Percentiles rank a stretch among this genome's conserved stretches.
phyloP scores from a whole-genome alignment of 2,797 vertebrate species.

The Allenopithecus nigroviridis region DNA sequence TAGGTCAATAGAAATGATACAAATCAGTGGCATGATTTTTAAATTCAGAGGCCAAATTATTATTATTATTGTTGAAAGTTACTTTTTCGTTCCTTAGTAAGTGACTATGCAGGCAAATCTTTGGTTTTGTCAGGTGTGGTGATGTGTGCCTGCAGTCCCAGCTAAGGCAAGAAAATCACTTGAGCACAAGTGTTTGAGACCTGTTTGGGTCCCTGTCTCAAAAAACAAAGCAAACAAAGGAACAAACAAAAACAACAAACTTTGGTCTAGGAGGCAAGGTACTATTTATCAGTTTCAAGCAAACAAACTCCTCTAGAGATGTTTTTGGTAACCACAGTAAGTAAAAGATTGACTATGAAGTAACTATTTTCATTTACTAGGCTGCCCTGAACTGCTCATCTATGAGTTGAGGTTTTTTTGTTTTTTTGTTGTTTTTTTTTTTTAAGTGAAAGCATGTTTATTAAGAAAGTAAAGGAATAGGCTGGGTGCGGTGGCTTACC shows the following conservation, averaged over 20 bases:
- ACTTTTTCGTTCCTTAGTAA: constrained; percentile 14
- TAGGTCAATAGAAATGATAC: neutral
- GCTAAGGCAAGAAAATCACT: neutral
- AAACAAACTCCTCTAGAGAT: neutral
- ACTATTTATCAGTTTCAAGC: neutral
- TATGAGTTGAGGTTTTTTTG: neutral
- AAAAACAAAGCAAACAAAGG: neutral
- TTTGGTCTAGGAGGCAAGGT: constrained; percentile 23
- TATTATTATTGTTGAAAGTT: constrained; percentile 2
- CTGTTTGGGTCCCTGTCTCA: neutral
- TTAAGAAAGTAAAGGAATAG: neutral
- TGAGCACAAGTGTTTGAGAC: neutral
- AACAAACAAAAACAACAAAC: neutral
- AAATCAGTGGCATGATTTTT: neutral
- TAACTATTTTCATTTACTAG: constrained; percentile 3
- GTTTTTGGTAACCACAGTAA: neutral
- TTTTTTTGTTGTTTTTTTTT: neutral
- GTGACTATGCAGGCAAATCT: neutral
- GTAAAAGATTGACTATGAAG: neutral
- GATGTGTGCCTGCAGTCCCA: neutral
- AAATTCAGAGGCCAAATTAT: constrained; percentile 27
- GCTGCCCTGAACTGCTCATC: neutral
- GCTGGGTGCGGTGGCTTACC: neutral
- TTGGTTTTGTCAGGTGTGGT: neutral
- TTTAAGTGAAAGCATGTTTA: neutral